Evolutionary conservation across 2,888 invertebrate genomes (phyloP).

Genomic region (Periphyllus acericola): DNA sequence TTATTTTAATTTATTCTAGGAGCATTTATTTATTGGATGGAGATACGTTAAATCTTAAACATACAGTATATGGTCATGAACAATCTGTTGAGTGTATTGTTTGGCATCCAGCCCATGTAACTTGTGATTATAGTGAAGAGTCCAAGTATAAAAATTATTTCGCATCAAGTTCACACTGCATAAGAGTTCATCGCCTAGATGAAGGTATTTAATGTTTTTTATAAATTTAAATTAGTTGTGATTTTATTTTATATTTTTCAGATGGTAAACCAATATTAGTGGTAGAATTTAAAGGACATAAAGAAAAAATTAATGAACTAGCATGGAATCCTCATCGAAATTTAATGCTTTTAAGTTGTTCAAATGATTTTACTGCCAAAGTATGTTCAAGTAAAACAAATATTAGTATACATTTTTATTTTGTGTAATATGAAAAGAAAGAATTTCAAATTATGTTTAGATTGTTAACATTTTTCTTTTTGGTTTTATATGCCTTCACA

Average conservation of each 20-base stretch:
- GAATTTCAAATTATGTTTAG: not conserved
- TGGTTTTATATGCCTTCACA: not conserved
- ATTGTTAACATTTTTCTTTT: not conserved
- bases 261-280: conserved; percentile 61
- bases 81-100: conserved; percentile 71
- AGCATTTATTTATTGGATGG: conserved; percentile 58
- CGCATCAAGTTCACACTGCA: conserved; percentile 53
- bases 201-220: conserved; percentile 21
- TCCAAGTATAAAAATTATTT: conserved; percentile 57
- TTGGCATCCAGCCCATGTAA: conserved; percentile 80
- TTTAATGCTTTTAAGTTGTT: conserved; percentile 75
- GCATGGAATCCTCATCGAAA: conserved; percentile 78
- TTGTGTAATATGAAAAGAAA: too few relatives aligned
- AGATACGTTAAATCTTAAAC: conserved; percentile 40
- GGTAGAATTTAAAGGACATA: conserved; percentile 69
- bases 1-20: conserved; percentile 18
- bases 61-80: conserved; percentile 48
- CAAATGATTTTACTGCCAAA: conserved; percentile 77
- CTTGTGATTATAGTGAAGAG: conserved; percentile 64
- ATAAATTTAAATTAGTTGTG: not conserved
- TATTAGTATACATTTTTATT: not conserved
- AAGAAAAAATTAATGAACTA: conserved; percentile 70
- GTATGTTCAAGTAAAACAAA: conserved; percentile 68
- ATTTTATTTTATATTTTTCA: conserved; percentile 46
- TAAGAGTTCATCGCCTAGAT: conserved; percentile 42